Evolutionary conservation across 2,797 vertebrate species (phyloP), one percentile per base, ranked within the genome.

Genomic region (Argentina silus): DNA sequence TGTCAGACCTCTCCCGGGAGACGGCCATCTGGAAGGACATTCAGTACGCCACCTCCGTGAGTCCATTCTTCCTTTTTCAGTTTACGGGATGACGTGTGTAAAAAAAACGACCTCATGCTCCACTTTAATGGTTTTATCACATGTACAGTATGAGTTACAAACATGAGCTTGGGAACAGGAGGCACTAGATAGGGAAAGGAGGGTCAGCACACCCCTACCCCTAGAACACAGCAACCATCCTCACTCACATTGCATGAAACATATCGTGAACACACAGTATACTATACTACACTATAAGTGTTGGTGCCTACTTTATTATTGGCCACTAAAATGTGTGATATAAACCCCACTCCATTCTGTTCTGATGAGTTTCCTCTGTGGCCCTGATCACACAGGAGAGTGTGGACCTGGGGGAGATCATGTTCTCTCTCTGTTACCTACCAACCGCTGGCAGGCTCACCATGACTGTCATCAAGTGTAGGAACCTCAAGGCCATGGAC

Each of bases 401-500:
- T 36, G 95, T 96, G 90, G 95, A 96, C 85, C 88, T 96, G 87
- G 95, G 95, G 36, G 95, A 96, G 92, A 93, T 96, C 88, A 96
- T 96, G 95, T 96, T 96, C 86, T 96, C 95, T 75, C 93, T 96
- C 72, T 96, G 95, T 90, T 96, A 96, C 82, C 90, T 96, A 84
- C 95, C 95, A 80, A 96, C 95, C 7, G 95, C 95, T 19, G 95
- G 95, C 75, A 91, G 95, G 80, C 94, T 96, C 78, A 96, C 95
- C 62, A 81, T 95, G 90, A 96, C 95, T 0, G 94, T 96, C 82
- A 96, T 96, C 88, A 96, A 95, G 78, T 95, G 94, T 81, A 93
- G 95, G 76, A 96, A 96, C 85, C 95, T 96, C 78, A 96, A 96
- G 91, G 95, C 95, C 9, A 96, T 96, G 95, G 95, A 96, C 83